phyloP scores from a whole-genome alignment of 2,797 vertebrate genomes.

The Phoeniculus purpureus region DNA sequence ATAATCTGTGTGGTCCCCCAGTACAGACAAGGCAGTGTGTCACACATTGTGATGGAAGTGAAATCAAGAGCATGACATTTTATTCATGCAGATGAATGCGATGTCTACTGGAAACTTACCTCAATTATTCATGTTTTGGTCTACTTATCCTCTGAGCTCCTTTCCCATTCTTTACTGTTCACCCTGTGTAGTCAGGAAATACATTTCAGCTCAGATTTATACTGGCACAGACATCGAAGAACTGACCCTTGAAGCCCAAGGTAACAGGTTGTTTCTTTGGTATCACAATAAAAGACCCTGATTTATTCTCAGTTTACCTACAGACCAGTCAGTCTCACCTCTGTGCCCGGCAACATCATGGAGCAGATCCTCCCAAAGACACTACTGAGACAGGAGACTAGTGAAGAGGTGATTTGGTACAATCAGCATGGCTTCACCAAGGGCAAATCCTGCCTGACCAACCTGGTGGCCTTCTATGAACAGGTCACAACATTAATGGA shows the following conservation, averaged over 20 bases:
- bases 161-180: background rate
- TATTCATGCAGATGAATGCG: background rate
- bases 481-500: no score
- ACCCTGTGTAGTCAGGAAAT: background rate
- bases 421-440: no score
- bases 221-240: background rate
- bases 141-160: background rate
- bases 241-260: background rate
- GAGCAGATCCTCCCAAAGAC: no score
- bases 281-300: background rate
- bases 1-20: background rate
- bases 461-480: no score
- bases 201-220: conserved; percentile 23
- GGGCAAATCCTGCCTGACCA: no score
- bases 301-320: conserved; percentile 51
- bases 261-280: conserved; percentile 35
- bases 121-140: conserved; percentile 10
- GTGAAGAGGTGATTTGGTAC: no score
- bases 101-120: background rate
- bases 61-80: background rate
- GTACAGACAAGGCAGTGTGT: background rate
- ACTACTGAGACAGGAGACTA: no score
- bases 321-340: no score
- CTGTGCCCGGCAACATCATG: no score
- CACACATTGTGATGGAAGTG: background rate